Evolutionary conservation across 1,140 invertebrate genomes (phyloP), one percentile per base, ranked within the genome.

Genomic region (Leptoteleia sp.): DNA sequence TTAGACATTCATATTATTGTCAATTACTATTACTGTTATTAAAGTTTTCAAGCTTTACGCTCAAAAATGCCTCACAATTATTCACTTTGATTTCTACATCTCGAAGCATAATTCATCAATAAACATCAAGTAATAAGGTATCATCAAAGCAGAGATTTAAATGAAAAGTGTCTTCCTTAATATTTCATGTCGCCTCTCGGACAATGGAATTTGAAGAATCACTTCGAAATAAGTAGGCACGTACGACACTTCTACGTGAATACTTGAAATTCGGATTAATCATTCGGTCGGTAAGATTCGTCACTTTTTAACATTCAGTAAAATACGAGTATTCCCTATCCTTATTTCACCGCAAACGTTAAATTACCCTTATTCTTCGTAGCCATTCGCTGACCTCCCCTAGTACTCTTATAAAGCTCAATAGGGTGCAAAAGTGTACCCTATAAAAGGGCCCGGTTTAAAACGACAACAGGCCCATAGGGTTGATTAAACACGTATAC

Each of bases 401-500:
- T 31, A 1, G 33, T 15, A 15, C 57, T 42, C 50, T 42, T 17
- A 15, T 45, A 38, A 61, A 64, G 50, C 22, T 1, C 59, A 47
- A 55, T 48, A 55, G 57, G 25, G 70, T 64, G 70, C 48, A 48
- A 64, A 73, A 64, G 33, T 73, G 45, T 59, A n/a, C 25, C 40
- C 17, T 15, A 29, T 29, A 47, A 55, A 12, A 33, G 48, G 55
- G 15, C 40, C 57, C 57, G 22, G 22, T 37, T 55, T 42, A n/a
- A 31, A 64, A 31, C 47, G 55, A 40, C 70, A 57, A 48, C 50
- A 9, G 70, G 47, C 31, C 47, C 25, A 17, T 64, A 22, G 48
- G 50, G 70, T 64, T 64, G 59, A 73, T 73, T 73, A 64, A 73
- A 64, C 42, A 38, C 50, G 22, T 25, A 64, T 57, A 43, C 29